phyloP scores from a whole-genome alignment of 1,140 invertebrate species.

The Drosophila burlai region DNA sequence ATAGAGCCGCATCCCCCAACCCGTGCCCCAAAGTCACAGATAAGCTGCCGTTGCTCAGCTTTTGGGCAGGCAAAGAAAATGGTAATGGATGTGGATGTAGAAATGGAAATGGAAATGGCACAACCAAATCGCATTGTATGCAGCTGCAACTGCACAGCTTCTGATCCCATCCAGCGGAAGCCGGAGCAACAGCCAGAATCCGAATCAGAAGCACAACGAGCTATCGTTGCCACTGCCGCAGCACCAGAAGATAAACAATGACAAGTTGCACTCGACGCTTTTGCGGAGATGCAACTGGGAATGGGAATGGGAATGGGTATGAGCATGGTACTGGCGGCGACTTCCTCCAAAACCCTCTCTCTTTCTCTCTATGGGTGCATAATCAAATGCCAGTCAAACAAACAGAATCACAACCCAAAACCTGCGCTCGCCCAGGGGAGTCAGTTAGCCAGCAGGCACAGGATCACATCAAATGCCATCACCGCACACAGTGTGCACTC shows the following conservation, averaged over 20 bases:
- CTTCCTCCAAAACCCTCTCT: slow-evolving; percentile 8
- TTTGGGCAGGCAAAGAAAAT: slow-evolving; percentile 57
- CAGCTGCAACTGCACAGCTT: slow-evolving; percentile 39
- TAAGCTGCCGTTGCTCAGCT: slow-evolving; percentile 46
- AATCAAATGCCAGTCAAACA: slow-evolving; percentile 56
- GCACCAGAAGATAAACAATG: slow-evolving; percentile 52
- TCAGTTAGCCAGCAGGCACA: slow-evolving; percentile 26
- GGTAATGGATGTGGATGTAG: slow-evolving; percentile 26
- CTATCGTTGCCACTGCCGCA: slow-evolving; percentile 47
- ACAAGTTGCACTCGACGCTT: slow-evolving; percentile 64
- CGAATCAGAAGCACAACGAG: slow-evolving; percentile 33
- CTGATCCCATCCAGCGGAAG: slow-evolving; percentile 46
- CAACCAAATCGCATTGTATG: slow-evolving; percentile 49
- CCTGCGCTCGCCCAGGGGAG: slow-evolving; percentile 44
- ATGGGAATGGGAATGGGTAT: slow-evolving; percentile 11
- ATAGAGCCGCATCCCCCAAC: slow-evolving; percentile 27
- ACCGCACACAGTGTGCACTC: slow-evolving; percentile 21
- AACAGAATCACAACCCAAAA: slow-evolving; percentile 39
- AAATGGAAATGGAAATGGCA: slow-evolving; percentile 50
- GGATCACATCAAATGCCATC: slow-evolving; percentile 52
- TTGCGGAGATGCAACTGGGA: slow-evolving; percentile 39
- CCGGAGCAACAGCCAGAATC: slow-evolving; percentile 21
- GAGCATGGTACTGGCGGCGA: slow-evolving; percentile 5
- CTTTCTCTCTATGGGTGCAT: slow-evolving; percentile 33
- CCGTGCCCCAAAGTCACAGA: slow-evolving; percentile 16